These are phyloP conservation scores for Atherinomorus stipes DNA, from an alignment of 2,113 vertebrate species.

Conservation along the genomic window DNA sequence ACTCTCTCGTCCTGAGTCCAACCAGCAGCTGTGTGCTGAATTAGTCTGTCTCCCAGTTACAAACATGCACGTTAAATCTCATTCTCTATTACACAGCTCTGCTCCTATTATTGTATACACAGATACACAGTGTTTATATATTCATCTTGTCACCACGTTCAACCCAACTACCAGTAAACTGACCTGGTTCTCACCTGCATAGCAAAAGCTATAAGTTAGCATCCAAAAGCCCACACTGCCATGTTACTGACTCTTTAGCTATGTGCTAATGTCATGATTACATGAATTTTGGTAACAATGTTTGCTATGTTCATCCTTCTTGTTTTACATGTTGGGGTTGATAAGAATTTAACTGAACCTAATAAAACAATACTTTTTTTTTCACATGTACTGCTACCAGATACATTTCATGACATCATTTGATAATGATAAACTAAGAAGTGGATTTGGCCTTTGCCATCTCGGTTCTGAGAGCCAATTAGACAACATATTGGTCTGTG, in stretches of 20 bases:
- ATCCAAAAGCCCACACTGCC: background rate
- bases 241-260: background rate
- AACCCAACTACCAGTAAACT: background rate
- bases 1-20: slow-evolving; percentile 68
- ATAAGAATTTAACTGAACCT: background rate
- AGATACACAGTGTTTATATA: background rate
- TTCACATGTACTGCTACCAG: no score
- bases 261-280: background rate
- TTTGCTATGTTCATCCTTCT: background rate
- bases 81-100: background rate
- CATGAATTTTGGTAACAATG: background rate
- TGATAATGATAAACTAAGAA: no score
- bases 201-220: background rate
- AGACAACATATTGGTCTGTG: no score
- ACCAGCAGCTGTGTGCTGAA: slow-evolving; percentile 60
- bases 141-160: background rate
- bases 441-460: no score
- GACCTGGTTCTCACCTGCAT: background rate
- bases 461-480: no score
- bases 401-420: no score
- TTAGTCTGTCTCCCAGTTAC: slow-evolving; percentile 29
- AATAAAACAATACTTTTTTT: no score
- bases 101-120: background rate
- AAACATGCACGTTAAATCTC: slow-evolving; percentile 1
- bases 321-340: background rate